These are phyloP conservation scores for Oligia latruncula DNA, from an alignment of 2,888 invertebrate species.

Conservation along the genomic window DNA sequence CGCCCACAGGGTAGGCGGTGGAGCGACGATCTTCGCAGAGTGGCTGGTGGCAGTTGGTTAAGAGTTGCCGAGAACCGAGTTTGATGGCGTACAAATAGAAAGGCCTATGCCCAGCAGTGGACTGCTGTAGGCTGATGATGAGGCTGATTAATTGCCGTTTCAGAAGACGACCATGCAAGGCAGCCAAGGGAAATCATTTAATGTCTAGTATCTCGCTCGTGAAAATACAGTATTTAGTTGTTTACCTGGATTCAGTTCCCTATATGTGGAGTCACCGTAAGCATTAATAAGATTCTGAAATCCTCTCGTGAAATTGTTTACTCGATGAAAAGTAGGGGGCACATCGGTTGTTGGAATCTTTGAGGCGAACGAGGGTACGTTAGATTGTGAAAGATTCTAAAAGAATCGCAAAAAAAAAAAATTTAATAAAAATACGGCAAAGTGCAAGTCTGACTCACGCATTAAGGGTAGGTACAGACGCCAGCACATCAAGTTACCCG, in stretches of 20 bases:
- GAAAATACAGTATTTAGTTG: neutral
- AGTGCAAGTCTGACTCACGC: too few species aligned
- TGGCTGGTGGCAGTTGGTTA: neutral
- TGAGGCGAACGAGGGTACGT: slow-evolving; percentile 96
- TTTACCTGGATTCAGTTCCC: slow-evolving; percentile 96
- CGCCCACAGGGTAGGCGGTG: too few species aligned
- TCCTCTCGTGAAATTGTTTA: slow-evolving; percentile 97
- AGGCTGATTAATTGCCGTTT: neutral
- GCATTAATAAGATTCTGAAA: slow-evolving; percentile 98
- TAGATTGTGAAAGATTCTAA: slow-evolving; percentile 78
- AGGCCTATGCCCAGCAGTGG: neutral
- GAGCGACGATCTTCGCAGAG: neutral
- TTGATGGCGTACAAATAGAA: neutral
- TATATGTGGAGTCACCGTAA: slow-evolving; percentile 96
- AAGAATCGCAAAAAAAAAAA: slow-evolving; percentile 9
- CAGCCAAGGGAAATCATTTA: neutral
- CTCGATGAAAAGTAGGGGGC: slow-evolving; percentile 96
- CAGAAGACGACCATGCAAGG: neutral
- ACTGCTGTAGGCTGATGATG: neutral
- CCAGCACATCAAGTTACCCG: too few species aligned
- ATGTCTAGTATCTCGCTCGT: too few species aligned
- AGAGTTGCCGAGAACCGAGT: neutral
- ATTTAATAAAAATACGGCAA: neutral
- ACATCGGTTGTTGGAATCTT: slow-evolving; percentile 92
- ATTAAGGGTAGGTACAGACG: neutral